Conservation (phyloP, 2,113 vertebrate species). For the Rhagologus leucostigma region DNA sequence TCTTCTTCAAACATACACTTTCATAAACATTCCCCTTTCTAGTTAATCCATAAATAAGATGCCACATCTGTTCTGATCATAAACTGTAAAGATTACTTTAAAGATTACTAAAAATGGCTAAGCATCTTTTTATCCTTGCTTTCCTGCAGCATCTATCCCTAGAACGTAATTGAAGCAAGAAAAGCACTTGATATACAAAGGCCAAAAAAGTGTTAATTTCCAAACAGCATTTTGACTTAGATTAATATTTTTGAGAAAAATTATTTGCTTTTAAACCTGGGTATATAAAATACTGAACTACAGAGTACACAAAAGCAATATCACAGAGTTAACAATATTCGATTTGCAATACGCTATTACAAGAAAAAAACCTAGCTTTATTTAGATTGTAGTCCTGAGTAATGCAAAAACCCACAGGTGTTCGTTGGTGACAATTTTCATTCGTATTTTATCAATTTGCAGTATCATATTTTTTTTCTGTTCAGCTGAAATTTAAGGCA, state of each 20-base stretch:
- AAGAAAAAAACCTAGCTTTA: not conserved
- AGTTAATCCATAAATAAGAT: not conserved
- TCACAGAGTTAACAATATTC: not conserved
- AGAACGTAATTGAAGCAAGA: not conserved
- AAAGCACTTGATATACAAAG: not conserved
- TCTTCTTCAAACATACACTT: slow-evolving; percentile 13
- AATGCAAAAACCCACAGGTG: not conserved
- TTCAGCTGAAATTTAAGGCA: not conserved
- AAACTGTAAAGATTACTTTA: slow-evolving; percentile 8
- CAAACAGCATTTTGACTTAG: not conserved
- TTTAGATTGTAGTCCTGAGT: not conserved
- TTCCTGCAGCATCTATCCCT: not conserved
- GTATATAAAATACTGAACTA: not conserved
- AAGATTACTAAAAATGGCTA: not conserved
- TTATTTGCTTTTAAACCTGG: not conserved
- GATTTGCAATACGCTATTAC: not conserved
- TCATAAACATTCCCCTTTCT: not conserved
- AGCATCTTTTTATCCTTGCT: not conserved
- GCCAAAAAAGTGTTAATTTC: not conserved
- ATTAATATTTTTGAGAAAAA: not conserved
- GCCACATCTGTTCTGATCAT: not conserved
- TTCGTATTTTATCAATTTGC: slow-evolving; percentile 21
- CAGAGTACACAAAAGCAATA: not conserved
- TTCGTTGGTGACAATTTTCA: slow-evolving; percentile 4
- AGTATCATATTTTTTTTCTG: not conserved